These are phyloP conservation scores for Mionectes olivaceus DNA, from an alignment of 2,797 vertebrate genomes.

Conservation along the genomic window DNA sequence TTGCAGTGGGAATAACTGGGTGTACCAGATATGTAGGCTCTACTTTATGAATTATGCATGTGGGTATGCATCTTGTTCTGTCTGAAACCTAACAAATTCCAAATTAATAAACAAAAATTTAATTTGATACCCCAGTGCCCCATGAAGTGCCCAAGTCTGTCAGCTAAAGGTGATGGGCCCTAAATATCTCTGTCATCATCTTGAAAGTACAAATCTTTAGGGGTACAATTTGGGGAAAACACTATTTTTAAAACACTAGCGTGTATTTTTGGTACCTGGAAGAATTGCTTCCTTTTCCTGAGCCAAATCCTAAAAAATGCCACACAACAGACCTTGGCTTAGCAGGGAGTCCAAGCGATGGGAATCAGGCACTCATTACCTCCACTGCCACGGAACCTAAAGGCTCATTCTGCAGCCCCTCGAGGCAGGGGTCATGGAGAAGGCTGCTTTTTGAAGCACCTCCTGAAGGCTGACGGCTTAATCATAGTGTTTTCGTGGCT, in stretches of 20 bases:
- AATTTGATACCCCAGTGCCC: background rate
- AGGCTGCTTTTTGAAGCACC: background rate
- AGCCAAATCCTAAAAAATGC: background rate
- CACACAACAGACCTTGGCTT: background rate
- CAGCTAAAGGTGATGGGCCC: background rate
- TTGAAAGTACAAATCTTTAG: background rate
- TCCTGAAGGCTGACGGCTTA: background rate
- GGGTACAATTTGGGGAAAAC: background rate
- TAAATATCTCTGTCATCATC: background rate
- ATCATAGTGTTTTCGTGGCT: background rate
- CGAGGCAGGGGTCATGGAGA: background rate
- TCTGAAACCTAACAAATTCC: background rate
- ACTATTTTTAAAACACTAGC: background rate
- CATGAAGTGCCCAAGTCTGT: background rate
- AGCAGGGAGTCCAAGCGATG: background rate
- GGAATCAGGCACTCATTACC: background rate
- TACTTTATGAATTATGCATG: fast-evolving
- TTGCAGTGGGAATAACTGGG: background rate
- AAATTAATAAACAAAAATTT: background rate
- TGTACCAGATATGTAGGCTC: background rate
- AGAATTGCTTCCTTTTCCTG: background rate
- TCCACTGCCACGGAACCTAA: background rate
- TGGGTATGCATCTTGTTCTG: background rate
- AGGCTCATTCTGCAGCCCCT: background rate
- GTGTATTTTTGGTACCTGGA: background rate